Conservation (phyloP, 2,797 vertebrate species). For the Melanotaenia parkinsoni region DNA sequence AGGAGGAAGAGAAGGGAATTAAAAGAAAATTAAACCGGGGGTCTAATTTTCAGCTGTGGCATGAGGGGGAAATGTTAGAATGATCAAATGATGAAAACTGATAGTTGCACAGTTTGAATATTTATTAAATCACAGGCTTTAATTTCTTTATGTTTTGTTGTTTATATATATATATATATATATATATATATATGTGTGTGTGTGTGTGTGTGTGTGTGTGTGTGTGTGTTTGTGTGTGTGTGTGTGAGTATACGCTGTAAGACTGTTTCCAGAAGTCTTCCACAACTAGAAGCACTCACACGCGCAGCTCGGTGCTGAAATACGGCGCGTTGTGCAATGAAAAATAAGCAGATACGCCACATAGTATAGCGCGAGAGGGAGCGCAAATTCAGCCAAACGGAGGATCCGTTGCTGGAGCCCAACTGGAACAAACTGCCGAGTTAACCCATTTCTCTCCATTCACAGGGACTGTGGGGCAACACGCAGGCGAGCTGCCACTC, state of each 20-base stretch:
- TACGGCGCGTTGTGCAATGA: conserved; percentile 73
- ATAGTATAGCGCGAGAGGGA: conserved; percentile 75
- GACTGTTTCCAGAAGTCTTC: conserved; percentile 59
- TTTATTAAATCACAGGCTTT: no score
- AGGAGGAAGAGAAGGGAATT: conserved; percentile 64
- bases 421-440: conserved; percentile 81
- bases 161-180: no score
- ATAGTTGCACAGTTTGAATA: no score
- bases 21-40: conserved; percentile 72
- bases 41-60: conserved; percentile 64
- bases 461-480: conserved; percentile 65
- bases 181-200: no score
- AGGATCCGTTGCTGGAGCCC: conserved; percentile 53
- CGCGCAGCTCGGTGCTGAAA: conserved; percentile 12
- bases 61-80: conserved; percentile 34
- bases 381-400: conserved; percentile 60
- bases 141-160: no score
- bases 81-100: no score
- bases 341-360: conserved; percentile 79
- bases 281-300: conserved; percentile 56
- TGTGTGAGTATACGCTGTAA: neutral
- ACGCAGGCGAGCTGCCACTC: conserved; percentile 66
- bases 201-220: no score
- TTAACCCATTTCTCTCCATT: conserved; percentile 81
- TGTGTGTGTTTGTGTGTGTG: no score